phyloP scores from a whole-genome alignment of 2,888 invertebrate species.

The Odontomyia ornata region DNA sequence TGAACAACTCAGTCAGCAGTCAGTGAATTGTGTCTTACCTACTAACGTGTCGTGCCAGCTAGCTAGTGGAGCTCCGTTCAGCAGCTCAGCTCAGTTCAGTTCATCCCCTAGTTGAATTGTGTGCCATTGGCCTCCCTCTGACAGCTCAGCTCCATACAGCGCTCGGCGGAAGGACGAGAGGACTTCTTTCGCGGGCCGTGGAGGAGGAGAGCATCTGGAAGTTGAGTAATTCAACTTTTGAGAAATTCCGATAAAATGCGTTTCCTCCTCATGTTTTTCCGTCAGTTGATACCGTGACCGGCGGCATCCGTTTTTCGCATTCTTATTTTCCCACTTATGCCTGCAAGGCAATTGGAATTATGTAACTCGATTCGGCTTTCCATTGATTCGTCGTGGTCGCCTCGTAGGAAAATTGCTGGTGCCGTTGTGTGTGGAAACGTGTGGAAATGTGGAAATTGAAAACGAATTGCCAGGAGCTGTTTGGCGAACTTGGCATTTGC shows the following conservation, averaged over 20 bases:
- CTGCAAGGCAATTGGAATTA: slow-evolving; percentile 39
- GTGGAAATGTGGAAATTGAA: slow-evolving; percentile 16
- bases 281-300: slow-evolving; percentile 21
- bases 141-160: not conserved
- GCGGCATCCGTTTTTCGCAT: slow-evolving; percentile 32
- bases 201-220: not conserved
- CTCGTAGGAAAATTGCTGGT: slow-evolving; percentile 36
- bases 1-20: slow-evolving; percentile 35
- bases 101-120: slow-evolving; percentile 23
- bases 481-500: slow-evolving; percentile 37
- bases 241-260: slow-evolving; percentile 40
- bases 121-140: slow-evolving; percentile 36
- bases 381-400: slow-evolving; percentile 37
- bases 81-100: not conserved
- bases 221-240: slow-evolving; percentile 27
- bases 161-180: no score
- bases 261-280: slow-evolving; percentile 28
- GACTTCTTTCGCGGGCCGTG: no score
- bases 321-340: slow-evolving; percentile 18
- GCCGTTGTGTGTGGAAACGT: not conserved
- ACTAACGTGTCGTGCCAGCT: not conserved
- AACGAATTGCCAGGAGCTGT: slow-evolving; percentile 27
- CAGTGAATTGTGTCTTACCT: slow-evolving; percentile 27
- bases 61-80: no score
- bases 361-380: slow-evolving; percentile 36